phyloP scores from a whole-genome alignment of 2,888 invertebrate genomes.

The Agonopterix arenella region DNA sequence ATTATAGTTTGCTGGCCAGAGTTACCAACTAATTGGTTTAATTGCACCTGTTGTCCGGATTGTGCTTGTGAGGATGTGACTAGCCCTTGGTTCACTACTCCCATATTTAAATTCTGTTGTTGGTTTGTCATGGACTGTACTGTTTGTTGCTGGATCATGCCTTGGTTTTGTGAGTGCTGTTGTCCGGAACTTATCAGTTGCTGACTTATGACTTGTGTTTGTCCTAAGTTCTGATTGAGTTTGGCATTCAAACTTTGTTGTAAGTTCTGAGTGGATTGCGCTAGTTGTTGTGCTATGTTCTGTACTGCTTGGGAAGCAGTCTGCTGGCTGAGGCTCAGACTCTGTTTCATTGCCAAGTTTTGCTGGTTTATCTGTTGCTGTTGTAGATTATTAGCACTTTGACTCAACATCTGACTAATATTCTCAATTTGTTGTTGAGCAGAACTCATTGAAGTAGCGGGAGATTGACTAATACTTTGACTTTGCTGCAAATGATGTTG shows the following conservation, averaged over 20 bases:
- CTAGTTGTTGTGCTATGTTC: slow-evolving; percentile 65
- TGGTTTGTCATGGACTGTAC: slow-evolving; percentile 61
- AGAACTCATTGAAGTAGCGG: slow-evolving; percentile 70
- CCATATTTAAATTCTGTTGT: slow-evolving; percentile 66
- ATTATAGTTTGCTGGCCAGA: slow-evolving; percentile 54
- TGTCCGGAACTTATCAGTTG: slow-evolving; percentile 71
- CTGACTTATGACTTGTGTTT: slow-evolving; percentile 61
- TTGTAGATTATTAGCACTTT: slow-evolving; percentile 66
- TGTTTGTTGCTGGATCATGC: slow-evolving; percentile 61
- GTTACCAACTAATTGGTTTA: slow-evolving; percentile 64
- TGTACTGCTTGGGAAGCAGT: slow-evolving; percentile 61
- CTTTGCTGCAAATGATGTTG: slow-evolving; percentile 63
- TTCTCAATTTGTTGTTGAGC: slow-evolving; percentile 80
- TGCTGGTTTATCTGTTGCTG: slow-evolving; percentile 64
- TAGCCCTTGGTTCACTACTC: slow-evolving; percentile 59
- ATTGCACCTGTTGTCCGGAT: slow-evolving; percentile 48
- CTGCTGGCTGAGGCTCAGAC: slow-evolving; percentile 60
- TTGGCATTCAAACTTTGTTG: slow-evolving; percentile 68
- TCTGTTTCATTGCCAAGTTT: slow-evolving; percentile 64
- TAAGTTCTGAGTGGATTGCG: slow-evolving; percentile 58
- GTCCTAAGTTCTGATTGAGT: slow-evolving; percentile 57
- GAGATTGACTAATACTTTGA: slow-evolving; percentile 49
- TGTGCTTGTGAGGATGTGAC: slow-evolving; percentile 59
- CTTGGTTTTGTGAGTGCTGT: slow-evolving; percentile 58
- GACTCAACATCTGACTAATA: slow-evolving; percentile 75